Evolutionary conservation across 2,888 invertebrate genomes (phyloP), one percentile per base, ranked within the genome.

Genomic region (Scaptomyza flava): DNA sequence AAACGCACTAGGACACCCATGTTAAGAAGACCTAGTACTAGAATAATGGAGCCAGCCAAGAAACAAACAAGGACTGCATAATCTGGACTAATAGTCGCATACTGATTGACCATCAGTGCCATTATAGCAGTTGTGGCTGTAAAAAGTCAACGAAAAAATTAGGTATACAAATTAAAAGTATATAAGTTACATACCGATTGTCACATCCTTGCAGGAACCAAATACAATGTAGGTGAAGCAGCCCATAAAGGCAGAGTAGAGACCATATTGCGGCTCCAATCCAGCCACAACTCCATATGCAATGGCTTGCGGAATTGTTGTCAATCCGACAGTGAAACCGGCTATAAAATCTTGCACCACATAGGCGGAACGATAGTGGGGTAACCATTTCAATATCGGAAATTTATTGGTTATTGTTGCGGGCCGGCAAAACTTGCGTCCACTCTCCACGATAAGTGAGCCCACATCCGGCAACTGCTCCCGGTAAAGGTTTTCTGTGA

Each of bases 171-270:
- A 0, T 3, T 3, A 3, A 11, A 2, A 4, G 23, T 6, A 14
- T 14, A 2, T 7, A 38, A 14, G 8, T n/a, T n/a, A 3, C 2
- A n/a, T 9, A 91, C 98, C 96, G 51, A 96, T 95, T 46, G 96
- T 95, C 0, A 96, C 95, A 89, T 96, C 95, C 89, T 96, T 96
- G 83, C 95, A 95, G 63, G 97, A 97, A 5, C 98, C 98, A 89
- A 98, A 95, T 63, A 98, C 93, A 14, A 96, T 95, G 93, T 98
- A 98, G 42, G 97, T 94, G 92, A 98, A 98, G 92, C 97, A 97
- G 2, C 97, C 98, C 95, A 98, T 96, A 93, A 98, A 98, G 0
- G 98, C 96, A 2, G 98, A 97, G 92, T 98, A 98, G 5, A 98
- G 93, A 0, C 98, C 98, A 92, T 98, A 97, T 94, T 92, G 91